phyloP scores from a whole-genome alignment of 92 coral and sea anemone species.

The Muricea muricata region DNA sequence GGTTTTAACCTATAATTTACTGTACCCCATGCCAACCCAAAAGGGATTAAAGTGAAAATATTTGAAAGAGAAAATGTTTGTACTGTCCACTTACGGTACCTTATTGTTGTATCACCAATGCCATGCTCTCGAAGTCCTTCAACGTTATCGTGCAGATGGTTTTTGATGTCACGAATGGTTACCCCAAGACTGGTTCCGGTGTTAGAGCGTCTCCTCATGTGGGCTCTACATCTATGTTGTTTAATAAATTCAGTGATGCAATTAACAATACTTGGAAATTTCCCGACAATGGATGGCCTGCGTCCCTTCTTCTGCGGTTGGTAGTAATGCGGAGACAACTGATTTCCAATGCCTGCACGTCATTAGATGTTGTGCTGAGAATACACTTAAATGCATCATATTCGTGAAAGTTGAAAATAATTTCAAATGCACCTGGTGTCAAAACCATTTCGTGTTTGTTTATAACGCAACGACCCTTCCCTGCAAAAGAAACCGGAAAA shows the following conservation, averaged over 20 bases:
- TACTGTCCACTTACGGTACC: too few species aligned
- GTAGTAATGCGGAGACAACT: not conserved
- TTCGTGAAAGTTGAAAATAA: not conserved
- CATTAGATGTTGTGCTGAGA: too few species aligned
- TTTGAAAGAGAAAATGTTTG: too few species aligned
- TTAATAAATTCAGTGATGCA: conserved; percentile 37
- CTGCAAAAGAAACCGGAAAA: not conserved
- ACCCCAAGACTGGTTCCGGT: conserved; percentile 33
- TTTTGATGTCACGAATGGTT: conserved; percentile 1
- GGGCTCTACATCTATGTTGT: conserved; percentile 44
- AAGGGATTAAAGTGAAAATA: too few species aligned
- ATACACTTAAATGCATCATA: too few species aligned
- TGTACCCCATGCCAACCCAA: too few species aligned
- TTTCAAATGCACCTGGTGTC: conserved; percentile 34
- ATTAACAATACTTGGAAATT: conserved; percentile 27
- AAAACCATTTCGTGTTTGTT: conserved; percentile 20
- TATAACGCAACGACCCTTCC: conserved; percentile 4
- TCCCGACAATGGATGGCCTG: conserved; percentile 16
- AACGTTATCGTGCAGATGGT: conserved; percentile 13
- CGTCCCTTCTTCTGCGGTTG: too few species aligned
- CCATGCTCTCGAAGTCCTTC: too few species aligned
- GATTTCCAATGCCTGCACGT: conserved; percentile 9
- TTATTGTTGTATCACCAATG: too few species aligned
- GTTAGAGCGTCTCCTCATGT: conserved; percentile 27
- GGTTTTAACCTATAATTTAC: too few species aligned